phyloP scores from a whole-genome alignment of 2,113 vertebrate species.

The Strix uralensis region DNA sequence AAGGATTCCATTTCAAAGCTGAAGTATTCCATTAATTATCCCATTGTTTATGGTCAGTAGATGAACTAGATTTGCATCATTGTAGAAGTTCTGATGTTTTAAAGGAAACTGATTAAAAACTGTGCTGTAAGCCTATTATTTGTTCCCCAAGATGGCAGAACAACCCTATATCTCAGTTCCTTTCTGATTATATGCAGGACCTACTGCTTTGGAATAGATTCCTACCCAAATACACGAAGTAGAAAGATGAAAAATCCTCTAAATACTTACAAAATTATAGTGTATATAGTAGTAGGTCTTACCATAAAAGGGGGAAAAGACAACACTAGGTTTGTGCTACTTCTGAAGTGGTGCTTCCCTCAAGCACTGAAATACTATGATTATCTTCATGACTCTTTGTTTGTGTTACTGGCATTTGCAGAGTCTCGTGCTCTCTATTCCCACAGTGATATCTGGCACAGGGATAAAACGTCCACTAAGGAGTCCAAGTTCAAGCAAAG shows the following conservation, averaged over 20 bases:
- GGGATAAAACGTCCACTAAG: neutral
- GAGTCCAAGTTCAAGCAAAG: neutral
- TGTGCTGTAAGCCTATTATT: neutral
- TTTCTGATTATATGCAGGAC: neutral
- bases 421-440: neutral
- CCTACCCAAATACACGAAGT: neutral
- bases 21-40: slow-evolving; percentile 23
- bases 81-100: neutral
- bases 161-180: neutral
- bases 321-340: neutral
- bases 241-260: neutral
- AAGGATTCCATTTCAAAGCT: slow-evolving; percentile 20
- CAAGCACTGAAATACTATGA: neutral
- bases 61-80: neutral
- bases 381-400: slow-evolving; percentile 4
- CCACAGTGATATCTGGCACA: neutral
- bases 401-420: neutral
- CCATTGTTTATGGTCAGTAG: slow-evolving; percentile 9
- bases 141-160: slow-evolving; percentile 7
- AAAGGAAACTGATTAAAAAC: neutral
- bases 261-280: neutral
- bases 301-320: slow-evolving; percentile 10
- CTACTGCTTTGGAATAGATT: neutral
- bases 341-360: neutral
- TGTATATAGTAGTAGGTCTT: neutral